Evolutionary conservation across 1,140 invertebrate species (phyloP), one percentile per base, ranked within the genome.

Genomic region (Tetraneura akinire): DNA sequence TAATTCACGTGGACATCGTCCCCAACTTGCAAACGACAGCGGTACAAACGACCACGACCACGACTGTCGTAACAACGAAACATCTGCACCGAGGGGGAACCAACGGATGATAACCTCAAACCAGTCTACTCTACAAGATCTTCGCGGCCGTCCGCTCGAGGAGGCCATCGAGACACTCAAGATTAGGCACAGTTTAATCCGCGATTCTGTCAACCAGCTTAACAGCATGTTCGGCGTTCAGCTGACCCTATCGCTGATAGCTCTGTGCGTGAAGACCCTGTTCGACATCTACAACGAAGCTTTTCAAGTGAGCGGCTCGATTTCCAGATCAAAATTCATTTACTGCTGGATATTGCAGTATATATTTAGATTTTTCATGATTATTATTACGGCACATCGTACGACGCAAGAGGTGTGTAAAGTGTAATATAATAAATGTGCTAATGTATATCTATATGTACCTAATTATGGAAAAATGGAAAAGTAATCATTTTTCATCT

Each of bases 231-330:
- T 76, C 32, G 53, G 51, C 8, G 11, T 13, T 4, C 73, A 76
- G 23, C 51, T 76, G n/a, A 11, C 49, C 11, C 32, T 76, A 18
- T 76, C 73, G 0, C 51, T 76, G n/a, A 37, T 53, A 18, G 37
- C 32, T 3, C 51, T 76, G n/a, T 37, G 53, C 51, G n/a, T 76
- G 13, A 76, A 57, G 73, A 76, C 21, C 3, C 32, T 76, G 51
- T 57, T 76, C 8, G 51, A 76, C n/a, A 42, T 76, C n/a, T 76
- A 76, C 32, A 76, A 76, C 73, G 73, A 76, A 37, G 32, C 49
- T 1, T 76, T 76, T 23, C 51, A 23, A 11, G 14, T 16, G 51
- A 14, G 13, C 3, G 6, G 13, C 18, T 18, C 29, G 10, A 8
- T 55, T n/a, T 32, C 51, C n/a, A 37, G 26, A 42, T 57, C 51